Conservation (phyloP, 2,113 vertebrate species). For the Casuarius casuarius region DNA sequence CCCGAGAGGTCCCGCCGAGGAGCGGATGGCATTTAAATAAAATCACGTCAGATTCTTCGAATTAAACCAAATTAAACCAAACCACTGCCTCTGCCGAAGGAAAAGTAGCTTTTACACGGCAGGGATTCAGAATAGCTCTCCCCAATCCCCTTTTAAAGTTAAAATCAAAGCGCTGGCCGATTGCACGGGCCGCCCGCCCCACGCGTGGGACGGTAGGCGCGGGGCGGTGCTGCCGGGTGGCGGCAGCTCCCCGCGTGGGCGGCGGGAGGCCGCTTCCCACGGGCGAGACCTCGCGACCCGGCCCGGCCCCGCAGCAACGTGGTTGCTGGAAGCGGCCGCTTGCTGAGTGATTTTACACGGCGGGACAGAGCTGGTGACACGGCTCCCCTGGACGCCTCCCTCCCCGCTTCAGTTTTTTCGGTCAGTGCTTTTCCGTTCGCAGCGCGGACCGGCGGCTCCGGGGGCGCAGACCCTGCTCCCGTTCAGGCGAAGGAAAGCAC, state of each 20-base stretch:
- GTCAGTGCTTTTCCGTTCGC: background rate
- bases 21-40: background rate
- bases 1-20: background rate
- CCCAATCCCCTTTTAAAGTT: background rate
- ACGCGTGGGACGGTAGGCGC: background rate
- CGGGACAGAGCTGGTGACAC: background rate
- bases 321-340: background rate
- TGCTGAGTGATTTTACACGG: background rate
- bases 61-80: background rate
- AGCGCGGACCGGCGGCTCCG: fast-evolving
- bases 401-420: background rate
- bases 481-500: background rate
- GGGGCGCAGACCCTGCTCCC: background rate
- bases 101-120: background rate
- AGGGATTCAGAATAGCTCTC: background rate
- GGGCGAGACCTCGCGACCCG: background rate
- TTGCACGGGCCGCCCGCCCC: background rate
- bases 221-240: background rate
- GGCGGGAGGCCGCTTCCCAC: background rate
- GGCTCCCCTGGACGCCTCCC: background rate
- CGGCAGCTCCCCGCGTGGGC: background rate
- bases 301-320: background rate
- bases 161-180: background rate
- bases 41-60: background rate
- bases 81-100: background rate